Evolutionary conservation across 2,888 invertebrate genomes (phyloP), one percentile per base, ranked within the genome.

Genomic region (Meteorus colon): DNA sequence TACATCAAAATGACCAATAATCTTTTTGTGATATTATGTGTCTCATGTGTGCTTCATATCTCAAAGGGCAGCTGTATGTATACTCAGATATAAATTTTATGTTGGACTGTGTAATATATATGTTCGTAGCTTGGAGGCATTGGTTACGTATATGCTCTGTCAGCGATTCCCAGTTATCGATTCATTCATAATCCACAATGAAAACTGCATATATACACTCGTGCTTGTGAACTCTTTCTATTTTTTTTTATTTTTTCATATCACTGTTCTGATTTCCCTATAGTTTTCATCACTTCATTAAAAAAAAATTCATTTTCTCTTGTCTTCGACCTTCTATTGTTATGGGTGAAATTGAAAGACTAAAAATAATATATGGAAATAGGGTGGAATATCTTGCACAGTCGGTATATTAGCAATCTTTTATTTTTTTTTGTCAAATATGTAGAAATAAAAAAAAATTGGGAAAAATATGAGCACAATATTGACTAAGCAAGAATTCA

Each of bases 121-220:
- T 66, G 29, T 37, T 37, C 31, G 19, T 41, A 66, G 12, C 29
- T 34, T 65, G 37, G 24, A 55, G 29, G 41, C 41, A 66, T 24
- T 66, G 24, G 41, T 66, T 55, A 19, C n/a, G 19, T 55, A 19
- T 66, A 66, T 41, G 41, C 19, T 27, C 10, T 66, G 66, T 66
- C 66, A 66, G 66, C 66, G 27, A 66, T 66, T 66, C 29, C 27
- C 14, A 24, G 19, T 14, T 45, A 66, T 66, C 66, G 66, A 66
- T 66, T 66, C 41, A 66, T 66, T 66, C 41, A 41, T 66, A 66
- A 66, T 66, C 66, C 41, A 66, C 37, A 45, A 37, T 45, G 45
- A n/a, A n/a, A 71, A 62, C 41, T n/a, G n/a, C 45, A 19, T 19
- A n/a, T 37, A n/a, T n/a, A 60, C 14, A 31, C 12, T 68, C 34